Conservation (phyloP, 2,113 vertebrate genomes). For the Nettapus auritus region DNA sequence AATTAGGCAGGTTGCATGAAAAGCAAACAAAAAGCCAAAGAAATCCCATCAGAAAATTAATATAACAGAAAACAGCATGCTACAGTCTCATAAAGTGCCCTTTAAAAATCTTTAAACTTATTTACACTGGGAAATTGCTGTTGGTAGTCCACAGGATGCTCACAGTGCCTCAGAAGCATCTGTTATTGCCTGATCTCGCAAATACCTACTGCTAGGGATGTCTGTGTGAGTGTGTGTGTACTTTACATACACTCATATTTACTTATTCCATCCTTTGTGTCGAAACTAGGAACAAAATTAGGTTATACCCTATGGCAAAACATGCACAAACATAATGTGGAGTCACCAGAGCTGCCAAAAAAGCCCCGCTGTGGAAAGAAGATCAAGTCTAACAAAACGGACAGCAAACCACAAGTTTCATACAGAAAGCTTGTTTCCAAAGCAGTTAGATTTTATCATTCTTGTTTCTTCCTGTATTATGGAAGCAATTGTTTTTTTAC, state of each 20-base stretch:
- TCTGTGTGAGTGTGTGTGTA: background rate
- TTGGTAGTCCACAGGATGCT: background rate
- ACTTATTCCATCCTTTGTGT: conserved; percentile 5
- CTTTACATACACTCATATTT: background rate
- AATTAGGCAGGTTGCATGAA: background rate
- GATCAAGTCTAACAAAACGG: conserved; percentile 12
- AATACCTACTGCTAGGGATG: background rate
- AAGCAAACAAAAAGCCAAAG: background rate
- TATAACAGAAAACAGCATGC: background rate
- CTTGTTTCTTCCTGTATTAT: conserved; percentile 59
- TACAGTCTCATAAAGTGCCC: background rate
- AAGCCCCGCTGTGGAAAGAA: background rate
- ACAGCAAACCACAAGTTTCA: conserved; percentile 51
- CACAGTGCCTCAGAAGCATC: background rate
- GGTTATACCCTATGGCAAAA: conserved; percentile 40
- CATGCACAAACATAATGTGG: conserved; percentile 8
- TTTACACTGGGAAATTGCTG: background rate
- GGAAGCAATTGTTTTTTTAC: conserved; percentile 15
- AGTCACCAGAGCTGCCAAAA: conserved; percentile 52
- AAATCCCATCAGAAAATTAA: background rate
- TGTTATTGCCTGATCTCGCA: background rate
- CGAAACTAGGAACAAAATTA: conserved; percentile 9
- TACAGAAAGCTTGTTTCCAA: conserved; percentile 12
- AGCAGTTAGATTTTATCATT: conserved; percentile 61
- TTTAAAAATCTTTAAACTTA: background rate